A percentile compares a stretch with the other conserved stretches of the same genome.
Conservation (phyloP, 1,140 invertebrate genomes). For the Tetramorium parvispinum region DNA sequence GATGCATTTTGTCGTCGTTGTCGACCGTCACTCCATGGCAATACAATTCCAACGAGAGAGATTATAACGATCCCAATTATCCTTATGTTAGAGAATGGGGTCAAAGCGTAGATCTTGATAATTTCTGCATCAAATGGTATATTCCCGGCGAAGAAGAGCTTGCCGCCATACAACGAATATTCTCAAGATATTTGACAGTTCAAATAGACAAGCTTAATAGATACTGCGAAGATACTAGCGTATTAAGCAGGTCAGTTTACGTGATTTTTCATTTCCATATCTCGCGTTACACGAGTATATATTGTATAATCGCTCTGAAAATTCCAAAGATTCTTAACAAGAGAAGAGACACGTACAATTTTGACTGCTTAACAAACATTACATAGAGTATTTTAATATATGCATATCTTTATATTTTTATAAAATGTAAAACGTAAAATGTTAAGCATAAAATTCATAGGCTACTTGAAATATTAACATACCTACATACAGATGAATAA, state of each 20-base stretch:
- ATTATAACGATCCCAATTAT: constrained; percentile 90
- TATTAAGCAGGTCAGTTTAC: constrained; percentile 77
- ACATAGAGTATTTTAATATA: not conserved
- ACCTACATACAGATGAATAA: constrained; percentile 48
- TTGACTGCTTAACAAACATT: not conserved
- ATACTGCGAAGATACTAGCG: constrained; percentile 82
- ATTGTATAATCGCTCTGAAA: not conserved
- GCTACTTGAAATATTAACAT: not conserved
- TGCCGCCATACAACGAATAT: constrained; percentile 87
- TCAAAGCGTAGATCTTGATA: constrained; percentile 88
- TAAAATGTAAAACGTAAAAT: too few relatives aligned
- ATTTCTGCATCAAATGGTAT: constrained; percentile 92
- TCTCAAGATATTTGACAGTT: constrained; percentile 88
- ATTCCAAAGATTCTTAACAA: not conserved
- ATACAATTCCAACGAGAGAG: constrained; percentile 87
- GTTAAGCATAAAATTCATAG: not conserved
- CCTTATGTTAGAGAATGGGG: constrained; percentile 95
- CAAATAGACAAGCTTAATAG: constrained; percentile 86
- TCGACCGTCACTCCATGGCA: constrained; percentile 88
- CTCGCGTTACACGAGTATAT: not conserved
- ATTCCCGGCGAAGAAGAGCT: constrained; percentile 90
- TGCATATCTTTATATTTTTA: not conserved
- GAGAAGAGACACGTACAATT: not conserved
- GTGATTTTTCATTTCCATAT: not conserved
- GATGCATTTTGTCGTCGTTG: constrained; percentile 86